Evolutionary conservation across 1,140 invertebrate genomes (phyloP), one percentile per base, ranked within the genome.

Genomic region (Hestina assimilis): DNA sequence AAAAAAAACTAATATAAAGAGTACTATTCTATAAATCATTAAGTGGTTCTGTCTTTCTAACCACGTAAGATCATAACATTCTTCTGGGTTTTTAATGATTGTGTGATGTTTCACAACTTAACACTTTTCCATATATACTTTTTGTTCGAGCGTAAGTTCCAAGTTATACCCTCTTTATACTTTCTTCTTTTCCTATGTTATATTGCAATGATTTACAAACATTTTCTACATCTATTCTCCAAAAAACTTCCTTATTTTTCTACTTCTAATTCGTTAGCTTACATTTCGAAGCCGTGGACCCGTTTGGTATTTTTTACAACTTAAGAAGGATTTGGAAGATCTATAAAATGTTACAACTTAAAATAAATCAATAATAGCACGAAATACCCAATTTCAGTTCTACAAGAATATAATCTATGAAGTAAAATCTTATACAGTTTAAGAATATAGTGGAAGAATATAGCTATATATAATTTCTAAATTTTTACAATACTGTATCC

Each of bases 241-340:
- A 33, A 35, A 35, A 53, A 54, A 54, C 20, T 20, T 48, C 19
- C 45, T 35, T 48, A 51, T 48, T 51, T 47, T 29, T 63, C 61
- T 72, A 69, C 59, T 47, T 31, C 79, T 83, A 81, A 83, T 86
- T 86, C 81, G 79, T 78, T 73, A 67, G 75, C 72, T 79, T 69
- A 78, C 69, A 59, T 63, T 70, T 68, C 52, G 51, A 73, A 80
- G 77, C 79, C 60, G 59, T 86, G 81, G 83, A 86, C 83, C 83
- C 83, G 72, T 72, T 67, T 65, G 52, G 51, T 61, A 45, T 61
- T 64, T 42, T 46, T 45, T 24, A 31, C 29, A 35, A 12, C n/a
- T 45, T 31, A 29, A 54, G 29, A 46, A 54, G 26, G 19, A 45
- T 38, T 45, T 5, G 29, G 6, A 38, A 35, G 21, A 33, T 42